Percentiles rank a stretch among this genome's conserved stretches.
Evolutionary conservation across 2,797 vertebrate species (phyloP).

Genomic region (Syngnathus rostellatus): DNA sequence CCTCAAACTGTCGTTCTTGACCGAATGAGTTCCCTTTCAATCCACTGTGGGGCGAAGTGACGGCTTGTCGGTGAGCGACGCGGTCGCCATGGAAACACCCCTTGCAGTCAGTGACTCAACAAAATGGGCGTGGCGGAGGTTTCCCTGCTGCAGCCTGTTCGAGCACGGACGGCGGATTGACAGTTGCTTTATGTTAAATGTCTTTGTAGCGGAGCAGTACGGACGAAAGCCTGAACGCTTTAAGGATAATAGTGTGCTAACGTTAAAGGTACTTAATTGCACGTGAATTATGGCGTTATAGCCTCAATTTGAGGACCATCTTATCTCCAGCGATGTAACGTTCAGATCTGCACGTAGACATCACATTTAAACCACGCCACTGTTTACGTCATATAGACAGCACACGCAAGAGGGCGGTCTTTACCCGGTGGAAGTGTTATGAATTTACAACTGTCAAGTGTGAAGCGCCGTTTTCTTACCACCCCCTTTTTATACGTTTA

Average conservation of each 20-base stretch:
- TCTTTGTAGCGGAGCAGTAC: neutral
- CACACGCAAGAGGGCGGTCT: conserved; percentile 3
- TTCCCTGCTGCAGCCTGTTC: neutral
- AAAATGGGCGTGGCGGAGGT: conserved; percentile 4
- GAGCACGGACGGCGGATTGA: neutral
- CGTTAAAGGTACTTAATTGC: neutral
- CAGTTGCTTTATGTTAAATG: neutral
- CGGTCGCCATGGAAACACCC: conserved; percentile 53
- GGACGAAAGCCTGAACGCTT: neutral
- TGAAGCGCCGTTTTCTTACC: neutral
- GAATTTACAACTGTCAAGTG: neutral
- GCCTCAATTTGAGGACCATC: conserved; percentile 26
- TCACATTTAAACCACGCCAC: neutral
- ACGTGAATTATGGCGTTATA: neutral
- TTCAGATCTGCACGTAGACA: conserved; percentile 52
- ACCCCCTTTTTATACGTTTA: neutral
- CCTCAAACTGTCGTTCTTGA: neutral
- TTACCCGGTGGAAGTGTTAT: too few species aligned
- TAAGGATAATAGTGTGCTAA: neutral
- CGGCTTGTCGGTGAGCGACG: conserved; percentile 1
- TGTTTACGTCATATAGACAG: neutral
- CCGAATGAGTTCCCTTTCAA: neutral
- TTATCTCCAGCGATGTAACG: conserved; percentile 30
- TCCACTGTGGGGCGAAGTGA: neutral
- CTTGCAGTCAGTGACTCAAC: neutral